Base-by-base conservation (phyloP, 2,888 invertebrate species). In the Cerastoderma edule region DNA sequence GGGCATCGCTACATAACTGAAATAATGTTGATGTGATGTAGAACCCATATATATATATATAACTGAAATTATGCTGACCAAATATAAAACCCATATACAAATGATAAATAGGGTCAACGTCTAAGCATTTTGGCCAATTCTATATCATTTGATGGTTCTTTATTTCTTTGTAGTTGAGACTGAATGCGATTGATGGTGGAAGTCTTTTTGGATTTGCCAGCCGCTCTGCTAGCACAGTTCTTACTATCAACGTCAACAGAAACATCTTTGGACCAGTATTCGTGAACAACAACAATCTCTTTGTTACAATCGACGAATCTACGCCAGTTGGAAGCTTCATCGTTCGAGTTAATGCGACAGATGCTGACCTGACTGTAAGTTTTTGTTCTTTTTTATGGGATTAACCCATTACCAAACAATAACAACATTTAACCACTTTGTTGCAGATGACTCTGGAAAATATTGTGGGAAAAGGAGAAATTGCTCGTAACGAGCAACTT, bases 331-430 rank as follows among this genome's bases (percentile, higher is more conserved):
- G 89, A 22, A 75, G 82, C 1, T 80, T 84, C 32, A 84, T 91
- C 32, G 72, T 84, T 16, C 67, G 83, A 13, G 75, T 89, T 1
- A 78, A 82, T 63, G 91, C 90, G 10, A 85, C 85, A 13, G 91
- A 91, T 80, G 75, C 75, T 48, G 90, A 91, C 75, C 44, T 32
- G 4, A 83, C 82, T 65, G 88, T 89, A 75, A 85, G 83, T 69
- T 6, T 50, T n/a, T n/a, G n/a, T n/a, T n/a, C n/a, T n/a, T n/a
- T n/a, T n/a, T n/a, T n/a, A n/a, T n/a, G n/a, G n/a, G n/a, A n/a
- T n/a, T n/a, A n/a, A n/a, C n/a, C n/a, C n/a, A n/a, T n/a, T n/a
- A n/a, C n/a, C n/a, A n/a, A n/a, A n/a, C n/a, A n/a, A n/a, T n/a
- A n/a, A n/a, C n/a, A n/a, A n/a, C n/a, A n/a, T n/a, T n/a, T n/a